Percentiles rank a stretch among this genome's conserved stretches.
phyloP scores from a whole-genome alignment of 2,113 vertebrate species.

The Podarcis raffonei region DNA sequence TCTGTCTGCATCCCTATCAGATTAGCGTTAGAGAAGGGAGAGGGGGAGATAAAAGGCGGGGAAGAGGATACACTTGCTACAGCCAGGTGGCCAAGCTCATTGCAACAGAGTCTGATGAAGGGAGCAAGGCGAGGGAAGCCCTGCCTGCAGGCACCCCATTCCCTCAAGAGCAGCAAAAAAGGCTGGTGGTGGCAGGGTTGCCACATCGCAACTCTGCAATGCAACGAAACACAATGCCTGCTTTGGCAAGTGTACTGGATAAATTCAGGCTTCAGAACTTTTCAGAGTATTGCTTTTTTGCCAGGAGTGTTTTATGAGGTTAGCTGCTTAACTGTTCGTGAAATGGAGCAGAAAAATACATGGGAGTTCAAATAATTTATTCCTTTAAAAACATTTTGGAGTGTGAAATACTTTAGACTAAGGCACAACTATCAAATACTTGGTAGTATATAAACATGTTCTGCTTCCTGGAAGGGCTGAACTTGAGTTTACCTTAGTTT shows the following conservation, averaged over 20 bases:
- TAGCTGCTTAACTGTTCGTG: too few species aligned
- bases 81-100: not conserved
- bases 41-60: not conserved
- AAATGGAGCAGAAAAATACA: too few species aligned
- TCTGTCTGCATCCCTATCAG: not conserved
- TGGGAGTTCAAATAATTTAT: not conserved
- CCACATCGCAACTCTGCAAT: not conserved
- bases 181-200: not conserved
- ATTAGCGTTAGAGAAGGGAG: not conserved
- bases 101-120: not conserved
- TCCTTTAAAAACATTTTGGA: not conserved
- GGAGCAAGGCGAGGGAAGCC: not conserved
- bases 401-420: too few species aligned
- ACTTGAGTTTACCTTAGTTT: not conserved
- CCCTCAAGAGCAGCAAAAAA: not conserved
- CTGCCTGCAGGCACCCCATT: too few species aligned
- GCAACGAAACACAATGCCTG: not conserved
- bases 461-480: not conserved
- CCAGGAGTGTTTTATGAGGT: not conserved
- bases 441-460: not conserved
- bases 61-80: not conserved
- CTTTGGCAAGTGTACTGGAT: not conserved
- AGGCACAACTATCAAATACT: not conserved
- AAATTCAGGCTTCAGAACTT: not conserved
- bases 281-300: not conserved